Base-by-base conservation (phyloP, 2,888 invertebrate genomes). In the Caenorhabditis imperialis region DNA sequence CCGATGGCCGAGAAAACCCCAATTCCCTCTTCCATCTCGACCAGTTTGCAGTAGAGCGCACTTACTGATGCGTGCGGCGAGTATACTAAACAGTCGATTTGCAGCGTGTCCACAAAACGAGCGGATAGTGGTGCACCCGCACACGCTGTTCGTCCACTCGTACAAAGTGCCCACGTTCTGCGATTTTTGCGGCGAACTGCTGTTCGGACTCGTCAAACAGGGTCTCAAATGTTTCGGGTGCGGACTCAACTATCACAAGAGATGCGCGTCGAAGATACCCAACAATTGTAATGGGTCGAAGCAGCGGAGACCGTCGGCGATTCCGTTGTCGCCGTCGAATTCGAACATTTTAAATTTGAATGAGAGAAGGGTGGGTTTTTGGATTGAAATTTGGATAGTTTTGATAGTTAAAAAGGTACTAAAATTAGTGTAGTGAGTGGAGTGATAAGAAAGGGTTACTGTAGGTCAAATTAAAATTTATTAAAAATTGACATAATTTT, bases 151-250 rank as follows among this genome's bases (percentile, higher is more conserved):
- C 83, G 96, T 99, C 81, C 98, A 99, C 91, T 97, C 97, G 25
- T 99, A 98, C 91, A 97, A 96, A 91, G 93, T 94, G 82, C 99
- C 99, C 75, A 97, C 99, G 78, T 99, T 99, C 91, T 99, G 98
- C 91, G 98, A 99, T 91, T 97, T 96, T 91, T 99, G 99, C 90
- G 98, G 98, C 37, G 98, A 98, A 90, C 96, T 99, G 95, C 92
- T 99, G 33, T 98, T 98, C 90, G 99, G 99, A 3, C 92, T 99
- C 80, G 96, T 98, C 77, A 92, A 96, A 63, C 99, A 99, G 91
- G 99, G 99, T 77, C 92, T 99, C 84, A 98, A 99, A 90, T 99
- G 99, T 90, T 96, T 98, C 92, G 97, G 96, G 82, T 99, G 98
- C 91, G 94, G 96, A 14, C 92, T 95, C 88, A 98, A 97, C 91